Base-by-base conservation (phyloP, 2,797 vertebrate genomes). In the Falco novaeseelandiae region DNA sequence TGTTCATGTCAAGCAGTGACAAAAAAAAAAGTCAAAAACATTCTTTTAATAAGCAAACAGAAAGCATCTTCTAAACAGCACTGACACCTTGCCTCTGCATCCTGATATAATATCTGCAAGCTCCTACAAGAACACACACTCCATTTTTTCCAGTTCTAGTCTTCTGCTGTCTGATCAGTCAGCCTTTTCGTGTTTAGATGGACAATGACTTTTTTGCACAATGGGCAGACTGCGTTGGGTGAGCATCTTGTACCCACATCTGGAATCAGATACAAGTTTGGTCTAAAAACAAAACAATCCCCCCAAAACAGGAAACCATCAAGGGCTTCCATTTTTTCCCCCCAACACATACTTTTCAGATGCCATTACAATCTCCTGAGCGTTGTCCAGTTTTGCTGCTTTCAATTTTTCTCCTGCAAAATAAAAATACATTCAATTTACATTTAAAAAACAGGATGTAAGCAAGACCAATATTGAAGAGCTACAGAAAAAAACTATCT, bases 291-390 rank as follows among this genome's bases (percentile, higher is more conserved):
- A 93, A 69, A 86, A 44, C 9, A 25, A 78, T 6, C 3, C 10
- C 61, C 51, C 30, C 22, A 44, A 29, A 49, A 16, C 25, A 69
- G 8, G 27, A 87, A 78, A 6, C 48, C 63, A 18, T 25, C n/a
- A 81, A 83, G 16, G 12, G 14, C 42, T 83, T 91, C 48, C 22
- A 16, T 51, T 57, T 61, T 22, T 8, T 6, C 1, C 14, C 23
- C 57, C 26, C 23, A 82, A 19, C 16, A 98, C 97, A 70, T 97
- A 98, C 98, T 97, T 98, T 96, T 98, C 94, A 93, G 97, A 40
- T 73, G 97, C 22, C 48, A 83, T 59, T 29, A 97, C 36, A 52
- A 84, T 89, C 72, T 97, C 85, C 52, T 97, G 93, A 72, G 95
- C 14, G 10, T 97, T 90, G 32, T 96, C 96, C 4, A 23, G 77